These are phyloP conservation scores for Parapsyche elsis DNA, from an alignment of 1,140 invertebrate species.

Conservation along the genomic window DNA sequence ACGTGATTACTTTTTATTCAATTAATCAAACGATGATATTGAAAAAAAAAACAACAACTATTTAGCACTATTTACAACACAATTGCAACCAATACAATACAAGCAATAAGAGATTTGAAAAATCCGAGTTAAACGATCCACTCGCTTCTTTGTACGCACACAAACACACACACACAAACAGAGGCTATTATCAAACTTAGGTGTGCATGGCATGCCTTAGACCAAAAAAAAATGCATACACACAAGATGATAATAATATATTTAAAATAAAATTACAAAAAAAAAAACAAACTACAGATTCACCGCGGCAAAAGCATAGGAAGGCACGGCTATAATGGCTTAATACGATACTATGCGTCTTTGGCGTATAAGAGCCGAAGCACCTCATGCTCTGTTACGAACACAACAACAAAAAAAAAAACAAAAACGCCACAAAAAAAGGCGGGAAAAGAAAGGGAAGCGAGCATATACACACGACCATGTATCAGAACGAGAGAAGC, in stretches of 20 bases:
- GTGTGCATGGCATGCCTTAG: constrained; percentile 26
- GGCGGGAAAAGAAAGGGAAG: background rate
- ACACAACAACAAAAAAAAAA: too few relatives aligned
- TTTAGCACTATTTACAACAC: too few relatives aligned
- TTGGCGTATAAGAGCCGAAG: constrained; percentile 28
- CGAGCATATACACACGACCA: background rate
- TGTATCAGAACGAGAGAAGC: background rate
- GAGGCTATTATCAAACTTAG: constrained; percentile 24
- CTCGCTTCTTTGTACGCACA: background rate
- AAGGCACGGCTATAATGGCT: constrained; percentile 42
- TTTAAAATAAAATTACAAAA: constrained; percentile 9
- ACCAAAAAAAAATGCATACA: constrained; percentile 1
- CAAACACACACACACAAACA: background rate
- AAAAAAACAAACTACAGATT: constrained; percentile 20
- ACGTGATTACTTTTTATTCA: too few relatives aligned
- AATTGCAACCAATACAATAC: too few relatives aligned
- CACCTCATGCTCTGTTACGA: background rate
- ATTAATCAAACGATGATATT: too few relatives aligned
- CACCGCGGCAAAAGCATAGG: constrained; percentile 30
- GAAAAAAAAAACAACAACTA: too few relatives aligned
- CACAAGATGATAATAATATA: constrained; percentile 19
- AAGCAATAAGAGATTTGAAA: background rate
- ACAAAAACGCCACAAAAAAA: background rate
- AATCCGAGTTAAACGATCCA: background rate
- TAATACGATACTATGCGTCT: constrained; percentile 43